Percentiles rank a stretch among this genome's conserved stretches.
These are phyloP conservation scores for Eumerus sabulonum DNA, from an alignment of 2,888 invertebrate genomes.

Conservation along the genomic window DNA sequence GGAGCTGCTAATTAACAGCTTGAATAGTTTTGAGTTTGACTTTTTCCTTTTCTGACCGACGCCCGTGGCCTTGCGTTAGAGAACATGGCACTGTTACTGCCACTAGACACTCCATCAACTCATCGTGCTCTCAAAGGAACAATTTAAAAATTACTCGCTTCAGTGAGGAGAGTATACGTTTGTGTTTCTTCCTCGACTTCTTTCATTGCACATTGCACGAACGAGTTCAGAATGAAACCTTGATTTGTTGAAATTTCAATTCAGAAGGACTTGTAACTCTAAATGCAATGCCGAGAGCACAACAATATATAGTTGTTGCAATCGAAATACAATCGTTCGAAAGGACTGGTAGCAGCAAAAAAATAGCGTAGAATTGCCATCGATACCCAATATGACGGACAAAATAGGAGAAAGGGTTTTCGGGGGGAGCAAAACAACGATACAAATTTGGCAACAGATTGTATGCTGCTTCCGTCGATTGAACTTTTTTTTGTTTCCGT, in stretches of 20 bases:
- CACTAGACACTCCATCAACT: slow-evolving; percentile 33
- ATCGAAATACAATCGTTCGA: slow-evolving; percentile 56
- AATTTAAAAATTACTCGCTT: slow-evolving; percentile 62
- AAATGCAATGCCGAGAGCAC: slow-evolving; percentile 4
- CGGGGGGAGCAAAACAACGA: slow-evolving; percentile 27
- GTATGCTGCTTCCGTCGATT: slow-evolving; percentile 24
- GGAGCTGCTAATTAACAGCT: too few relatives aligned
- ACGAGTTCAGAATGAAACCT: slow-evolving; percentile 44
- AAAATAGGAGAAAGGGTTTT: too few relatives aligned
- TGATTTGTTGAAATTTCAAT: slow-evolving; percentile 64
- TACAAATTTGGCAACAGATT: slow-evolving; percentile 58
- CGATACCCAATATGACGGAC: slow-evolving; percentile 10
- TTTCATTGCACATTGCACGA: slow-evolving; percentile 14
- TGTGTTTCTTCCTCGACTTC: too few relatives aligned
- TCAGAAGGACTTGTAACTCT: slow-evolving; percentile 40
- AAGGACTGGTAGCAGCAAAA: slow-evolving; percentile 39
- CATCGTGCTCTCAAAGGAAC: slow-evolving; percentile 48
- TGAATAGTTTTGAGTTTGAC: too few relatives aligned
- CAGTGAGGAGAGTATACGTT: slow-evolving; percentile 23
- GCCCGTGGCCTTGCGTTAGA: too few relatives aligned
- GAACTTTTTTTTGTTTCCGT: neutral
- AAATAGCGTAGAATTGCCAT: slow-evolving; percentile 24
- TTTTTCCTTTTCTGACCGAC: too few relatives aligned
- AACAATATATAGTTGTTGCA: slow-evolving; percentile 35
- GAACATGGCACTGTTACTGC: too few relatives aligned